Conservation (phyloP, 1,140 invertebrate species). For the Cheumatopsyche charites region DNA sequence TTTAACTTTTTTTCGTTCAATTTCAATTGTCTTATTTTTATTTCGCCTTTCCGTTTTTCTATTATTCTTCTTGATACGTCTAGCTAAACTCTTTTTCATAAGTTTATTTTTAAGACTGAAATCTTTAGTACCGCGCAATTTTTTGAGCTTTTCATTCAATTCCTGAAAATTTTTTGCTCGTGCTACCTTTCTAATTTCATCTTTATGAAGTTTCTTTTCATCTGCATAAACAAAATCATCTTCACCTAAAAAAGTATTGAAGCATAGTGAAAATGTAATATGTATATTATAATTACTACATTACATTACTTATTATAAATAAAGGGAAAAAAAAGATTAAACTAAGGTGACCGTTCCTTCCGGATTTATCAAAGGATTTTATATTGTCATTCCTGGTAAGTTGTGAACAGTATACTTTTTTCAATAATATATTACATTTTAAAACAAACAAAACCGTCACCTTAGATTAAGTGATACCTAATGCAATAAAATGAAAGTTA, state of each 20-base stretch:
- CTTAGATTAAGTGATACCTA: too few relatives aligned
- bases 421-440: too few relatives aligned
- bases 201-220: constrained; percentile 39
- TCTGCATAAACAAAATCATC: constrained; percentile 43
- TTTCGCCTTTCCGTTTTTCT: constrained; percentile 35
- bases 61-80: constrained; percentile 43
- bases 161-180: constrained; percentile 46
- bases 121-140: constrained; percentile 42
- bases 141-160: constrained; percentile 39
- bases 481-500: too few relatives aligned
- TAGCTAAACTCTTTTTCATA: constrained; percentile 45
- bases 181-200: constrained; percentile 41
- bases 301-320: not conserved
- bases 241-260: constrained; percentile 25
- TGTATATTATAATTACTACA: too few relatives aligned
- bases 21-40: constrained; percentile 38
- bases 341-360: too few relatives aligned
- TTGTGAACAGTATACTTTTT: too few relatives aligned
- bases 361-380: too few relatives aligned
- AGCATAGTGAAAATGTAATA: not conserved
- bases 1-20: constrained; percentile 30
- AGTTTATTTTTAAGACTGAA: constrained; percentile 46
- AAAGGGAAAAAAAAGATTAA: not conserved
- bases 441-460: too few relatives aligned
- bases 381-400: too few relatives aligned